These are phyloP conservation scores for Synaphobranchus kaupii DNA, from an alignment of 2,797 vertebrate species.

Conservation along the genomic window DNA sequence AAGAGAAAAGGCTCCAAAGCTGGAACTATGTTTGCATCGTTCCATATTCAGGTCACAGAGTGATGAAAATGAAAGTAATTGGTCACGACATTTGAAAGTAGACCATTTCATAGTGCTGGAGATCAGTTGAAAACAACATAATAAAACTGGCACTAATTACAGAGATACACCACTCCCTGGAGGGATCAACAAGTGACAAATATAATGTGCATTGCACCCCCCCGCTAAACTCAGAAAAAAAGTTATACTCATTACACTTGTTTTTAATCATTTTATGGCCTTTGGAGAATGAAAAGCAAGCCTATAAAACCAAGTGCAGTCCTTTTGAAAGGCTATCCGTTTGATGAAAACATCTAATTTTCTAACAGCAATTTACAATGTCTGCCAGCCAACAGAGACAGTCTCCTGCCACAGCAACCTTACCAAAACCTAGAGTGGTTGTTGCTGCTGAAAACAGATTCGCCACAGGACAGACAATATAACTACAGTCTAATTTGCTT, in stretches of 20 bases:
- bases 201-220: background rate
- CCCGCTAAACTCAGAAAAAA: background rate
- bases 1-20: background rate
- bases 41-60: background rate
- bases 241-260: background rate
- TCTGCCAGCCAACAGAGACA: background rate
- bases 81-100: background rate
- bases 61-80: background rate
- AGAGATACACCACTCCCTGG: background rate
- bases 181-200: background rate
- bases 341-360: background rate
- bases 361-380: background rate
- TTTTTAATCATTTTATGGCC: background rate
- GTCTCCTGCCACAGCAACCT: background rate
- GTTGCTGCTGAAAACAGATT: background rate
- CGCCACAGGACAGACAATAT: background rate
- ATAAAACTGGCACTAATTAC: background rate
- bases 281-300: slow-evolving; percentile 6
- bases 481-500: background rate
- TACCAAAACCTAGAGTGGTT: background rate
- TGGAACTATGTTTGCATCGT: background rate
- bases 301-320: background rate
- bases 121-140: background rate
- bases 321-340: background rate
- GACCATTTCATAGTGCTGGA: background rate